Percentiles rank a stretch among this genome's conserved stretches.
phyloP scores from a whole-genome alignment of 2,797 vertebrate species.

The Eleutherodactylus coqui region DNA sequence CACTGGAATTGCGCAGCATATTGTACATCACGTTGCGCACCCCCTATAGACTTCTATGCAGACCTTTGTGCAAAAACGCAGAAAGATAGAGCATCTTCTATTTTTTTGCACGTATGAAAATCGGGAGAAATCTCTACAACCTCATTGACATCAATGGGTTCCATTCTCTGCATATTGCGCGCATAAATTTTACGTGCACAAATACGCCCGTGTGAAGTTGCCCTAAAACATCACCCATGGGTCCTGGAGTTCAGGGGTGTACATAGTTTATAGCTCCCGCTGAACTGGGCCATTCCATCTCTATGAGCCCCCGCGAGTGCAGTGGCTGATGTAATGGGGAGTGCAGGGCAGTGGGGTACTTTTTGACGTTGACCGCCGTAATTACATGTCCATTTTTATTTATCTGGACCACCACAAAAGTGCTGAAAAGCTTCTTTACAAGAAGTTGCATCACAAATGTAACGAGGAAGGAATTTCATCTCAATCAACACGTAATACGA shows the following conservation, averaged over 20 bases:
- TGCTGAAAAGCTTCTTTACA: neutral
- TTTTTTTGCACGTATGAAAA: too few species aligned
- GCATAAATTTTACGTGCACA: neutral
- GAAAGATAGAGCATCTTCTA: too few species aligned
- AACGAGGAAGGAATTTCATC: neutral
- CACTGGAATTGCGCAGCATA: too few species aligned
- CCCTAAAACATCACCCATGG: neutral
- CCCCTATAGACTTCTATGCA: too few species aligned
- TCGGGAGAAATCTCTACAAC: too few species aligned
- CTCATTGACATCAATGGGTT: too few species aligned
- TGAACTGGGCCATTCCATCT: too few species aligned
- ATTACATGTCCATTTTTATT: neutral
- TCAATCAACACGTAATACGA: conserved; percentile 1
- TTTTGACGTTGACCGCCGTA: neutral
- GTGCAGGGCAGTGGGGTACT: neutral
- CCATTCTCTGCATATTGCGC: neutral
- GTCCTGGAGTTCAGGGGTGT: neutral
- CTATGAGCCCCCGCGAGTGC: neutral
- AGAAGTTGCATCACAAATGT: neutral
- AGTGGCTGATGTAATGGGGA: neutral
- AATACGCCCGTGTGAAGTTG: neutral
- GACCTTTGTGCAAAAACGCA: too few species aligned
- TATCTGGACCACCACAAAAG: neutral
- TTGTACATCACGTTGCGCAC: too few species aligned
- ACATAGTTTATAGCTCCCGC: neutral